Conservation (phyloP, 2,888 invertebrate species). For the Hirudinaria manillensis region DNA sequence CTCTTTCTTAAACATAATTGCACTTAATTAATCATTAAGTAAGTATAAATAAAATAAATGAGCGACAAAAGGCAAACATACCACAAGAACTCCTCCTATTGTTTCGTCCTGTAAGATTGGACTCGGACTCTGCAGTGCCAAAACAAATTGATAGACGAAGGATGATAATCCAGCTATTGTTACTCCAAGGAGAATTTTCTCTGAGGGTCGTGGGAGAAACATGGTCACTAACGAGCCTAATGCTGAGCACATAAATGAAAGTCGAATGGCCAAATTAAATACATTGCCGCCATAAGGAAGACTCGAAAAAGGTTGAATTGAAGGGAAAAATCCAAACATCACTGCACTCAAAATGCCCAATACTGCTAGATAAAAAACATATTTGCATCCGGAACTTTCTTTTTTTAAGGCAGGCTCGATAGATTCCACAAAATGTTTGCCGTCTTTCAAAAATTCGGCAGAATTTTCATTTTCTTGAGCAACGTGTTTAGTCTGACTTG, state of each 20-base stretch:
- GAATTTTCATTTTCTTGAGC: too few relatives aligned
- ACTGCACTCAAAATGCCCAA: conserved; percentile 63
- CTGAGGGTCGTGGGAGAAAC: conserved; percentile 50
- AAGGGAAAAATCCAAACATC: conserved; percentile 71
- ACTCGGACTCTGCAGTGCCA: conserved; percentile 68
- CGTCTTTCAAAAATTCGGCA: too few relatives aligned
- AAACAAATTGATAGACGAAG: conserved; percentile 65
- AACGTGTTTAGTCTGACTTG: too few relatives aligned
- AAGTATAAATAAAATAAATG: background rate
- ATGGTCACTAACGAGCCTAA: conserved; percentile 55
- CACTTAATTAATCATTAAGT: background rate
- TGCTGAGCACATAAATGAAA: conserved; percentile 75
- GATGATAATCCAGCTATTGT: conserved; percentile 56
- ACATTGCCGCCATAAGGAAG: conserved; percentile 70
- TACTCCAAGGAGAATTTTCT: conserved; percentile 43
- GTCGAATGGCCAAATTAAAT: conserved; percentile 71
- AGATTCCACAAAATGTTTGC: background rate
- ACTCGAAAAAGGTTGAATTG: conserved; percentile 73
- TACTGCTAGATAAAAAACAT: conserved; percentile 49
- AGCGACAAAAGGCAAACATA: conserved; percentile 54
- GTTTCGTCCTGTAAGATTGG: conserved; percentile 61
- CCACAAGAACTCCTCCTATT: conserved; percentile 65
- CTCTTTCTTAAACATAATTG: background rate
- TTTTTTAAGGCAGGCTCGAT: conserved; percentile 16
- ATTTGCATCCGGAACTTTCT: background rate